Evolutionary conservation across 2,888 invertebrate species (phyloP), one percentile per base, ranked within the genome.

Genomic region (Parapristionchus giblindavisi): DNA sequence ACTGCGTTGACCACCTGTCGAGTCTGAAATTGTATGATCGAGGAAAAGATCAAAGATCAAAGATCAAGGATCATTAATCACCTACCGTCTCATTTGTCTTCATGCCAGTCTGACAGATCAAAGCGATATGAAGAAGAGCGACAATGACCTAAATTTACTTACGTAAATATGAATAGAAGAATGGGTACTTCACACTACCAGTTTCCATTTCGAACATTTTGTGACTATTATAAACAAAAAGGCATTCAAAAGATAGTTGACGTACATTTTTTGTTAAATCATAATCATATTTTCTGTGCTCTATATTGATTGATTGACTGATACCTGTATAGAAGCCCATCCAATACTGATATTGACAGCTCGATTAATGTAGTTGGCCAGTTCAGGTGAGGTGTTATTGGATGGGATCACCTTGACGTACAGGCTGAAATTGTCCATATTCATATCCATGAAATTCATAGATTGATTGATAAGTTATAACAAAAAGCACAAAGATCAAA

Each of bases 1-100:
- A 86, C 85, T 5, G 84, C 81, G 76, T 81, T 85, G 34, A 86
- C 80, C 27, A 86, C 85, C 76, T 84, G 80, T n/a, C 86, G 77
- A 8, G 86, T 86, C 85, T 85, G 58, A 66, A 78, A 76, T 2
- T 6, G 27, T 6, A 24, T 56, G 56, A 54, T n/a, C 8, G 8
- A 8, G 17, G 43, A 43, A 43, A 14, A 3, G 56, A 27, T 17
- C 3, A 27, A 32, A 4, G 56, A 56, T 29, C 2, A n/a, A 8
- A 4, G 17, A 56, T 56, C 29, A 3, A 29, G 2, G n/a, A 60
- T 17, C 27, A 14, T 3, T 65, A 40, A 32, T n/a, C 3, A n/a
- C 66, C 65, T 43, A 85, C 85, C 65, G 80, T 81, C 75, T 86
- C 86, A 73, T 86, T 86, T 3, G 86, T 86, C 68, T 76, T 76